phyloP scores from a whole-genome alignment of 2,113 vertebrate genomes.

The Nesogale talazaci region DNA sequence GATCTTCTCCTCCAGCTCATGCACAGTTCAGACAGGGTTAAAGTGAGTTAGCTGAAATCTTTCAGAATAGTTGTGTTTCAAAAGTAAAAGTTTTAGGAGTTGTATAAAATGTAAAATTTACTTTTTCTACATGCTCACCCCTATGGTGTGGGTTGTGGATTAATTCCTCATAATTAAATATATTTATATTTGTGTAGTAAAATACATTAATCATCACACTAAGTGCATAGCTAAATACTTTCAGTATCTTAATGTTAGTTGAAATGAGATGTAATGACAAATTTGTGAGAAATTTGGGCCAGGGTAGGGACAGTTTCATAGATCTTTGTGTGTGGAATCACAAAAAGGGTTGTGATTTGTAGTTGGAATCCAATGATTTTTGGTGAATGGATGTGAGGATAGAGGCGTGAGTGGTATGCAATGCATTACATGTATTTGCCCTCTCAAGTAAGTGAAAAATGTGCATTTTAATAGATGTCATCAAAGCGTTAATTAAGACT shows the following conservation, averaged over 20 bases:
- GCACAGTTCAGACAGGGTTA: neutral
- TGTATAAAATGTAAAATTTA: constrained; percentile 44
- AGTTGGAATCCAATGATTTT: neutral
- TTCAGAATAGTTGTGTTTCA: constrained; percentile 4
- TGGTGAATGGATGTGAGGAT: neutral
- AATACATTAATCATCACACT: constrained; percentile 48
- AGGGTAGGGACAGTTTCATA: neutral
- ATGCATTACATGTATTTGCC: neutral
- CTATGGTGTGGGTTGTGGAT: neutral
- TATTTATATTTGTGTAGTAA: constrained; percentile 47
- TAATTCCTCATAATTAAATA: constrained; percentile 17
- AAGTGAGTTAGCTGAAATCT: neutral
- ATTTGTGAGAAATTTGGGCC: constrained; percentile 9
- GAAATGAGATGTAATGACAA: constrained; percentile 42
- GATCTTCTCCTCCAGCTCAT: neutral
- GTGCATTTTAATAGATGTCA: neutral
- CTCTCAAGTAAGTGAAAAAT: constrained; percentile 14
- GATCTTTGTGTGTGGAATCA: constrained; percentile 17
- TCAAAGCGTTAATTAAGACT: constrained; percentile 38
- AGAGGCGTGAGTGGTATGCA: neutral
- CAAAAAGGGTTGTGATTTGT: constrained; percentile 25
- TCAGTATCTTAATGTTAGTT: constrained; percentile 38
- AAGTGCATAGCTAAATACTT: constrained; percentile 5
- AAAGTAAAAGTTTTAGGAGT: neutral
- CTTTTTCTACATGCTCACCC: neutral